Conservation (phyloP, 1,140 invertebrate genomes). For the Brachystomella parvula region DNA sequence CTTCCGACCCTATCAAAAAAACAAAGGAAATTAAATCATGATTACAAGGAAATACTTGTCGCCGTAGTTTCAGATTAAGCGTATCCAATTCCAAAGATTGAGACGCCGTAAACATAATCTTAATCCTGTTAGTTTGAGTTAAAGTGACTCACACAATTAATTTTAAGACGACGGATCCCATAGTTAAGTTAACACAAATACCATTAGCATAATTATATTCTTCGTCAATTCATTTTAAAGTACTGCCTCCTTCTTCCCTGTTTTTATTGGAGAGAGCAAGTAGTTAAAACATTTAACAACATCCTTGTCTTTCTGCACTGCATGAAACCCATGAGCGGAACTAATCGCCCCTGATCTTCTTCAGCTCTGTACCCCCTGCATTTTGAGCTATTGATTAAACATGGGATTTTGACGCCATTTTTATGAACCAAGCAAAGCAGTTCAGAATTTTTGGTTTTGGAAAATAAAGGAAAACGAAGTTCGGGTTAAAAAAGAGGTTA, state of each 20-base stretch:
- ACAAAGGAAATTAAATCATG: neutral
- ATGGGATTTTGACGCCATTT: no score
- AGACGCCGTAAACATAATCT: neutral
- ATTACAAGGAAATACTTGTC: no score
- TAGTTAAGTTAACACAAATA: neutral
- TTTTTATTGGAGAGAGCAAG: no score
- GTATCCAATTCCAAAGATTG: neutral
- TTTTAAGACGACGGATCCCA: neutral
- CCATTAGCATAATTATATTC: neutral
- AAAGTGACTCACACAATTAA: neutral
- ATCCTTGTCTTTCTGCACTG: no score
- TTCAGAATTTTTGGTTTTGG: no score
- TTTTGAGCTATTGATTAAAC: no score
- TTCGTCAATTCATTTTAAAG: neutral
- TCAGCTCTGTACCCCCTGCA: neutral
- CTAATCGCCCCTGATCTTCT: neutral
- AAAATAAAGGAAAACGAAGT: no score
- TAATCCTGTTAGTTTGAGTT: neutral
- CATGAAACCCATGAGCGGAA: neutral
- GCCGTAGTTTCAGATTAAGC: neutral
- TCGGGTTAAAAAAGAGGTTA: no score
- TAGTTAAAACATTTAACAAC: no score
- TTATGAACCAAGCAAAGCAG: no score
- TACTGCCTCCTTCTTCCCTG: neutral
- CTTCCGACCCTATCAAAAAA: constrained; percentile 5